Percentiles rank a stretch among this genome's conserved stretches.
Evolutionary conservation across 2,797 vertebrate genomes (phyloP).

Genomic region (Pteropus rufus): DNA sequence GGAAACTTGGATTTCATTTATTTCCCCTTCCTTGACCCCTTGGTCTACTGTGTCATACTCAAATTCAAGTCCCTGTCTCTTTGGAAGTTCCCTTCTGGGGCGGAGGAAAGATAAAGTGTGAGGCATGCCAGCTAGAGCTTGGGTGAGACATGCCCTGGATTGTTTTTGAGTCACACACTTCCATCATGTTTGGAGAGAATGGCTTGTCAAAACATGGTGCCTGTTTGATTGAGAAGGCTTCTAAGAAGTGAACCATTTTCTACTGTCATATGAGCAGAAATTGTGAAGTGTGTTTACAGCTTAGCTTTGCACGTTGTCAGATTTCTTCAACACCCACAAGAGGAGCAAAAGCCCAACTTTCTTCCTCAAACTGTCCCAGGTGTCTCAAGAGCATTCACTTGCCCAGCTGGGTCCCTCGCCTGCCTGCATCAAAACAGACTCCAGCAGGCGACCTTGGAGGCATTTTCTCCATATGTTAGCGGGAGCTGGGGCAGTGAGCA

Average conservation of each 20-base stretch:
- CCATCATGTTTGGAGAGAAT: background rate
- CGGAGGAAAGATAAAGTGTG: background rate
- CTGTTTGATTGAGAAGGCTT: background rate
- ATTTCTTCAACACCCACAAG: background rate
- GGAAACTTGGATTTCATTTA: background rate
- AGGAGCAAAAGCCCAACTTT: background rate
- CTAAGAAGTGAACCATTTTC: background rate
- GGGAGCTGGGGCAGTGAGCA: background rate
- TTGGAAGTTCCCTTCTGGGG: background rate
- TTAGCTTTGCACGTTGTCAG: slow-evolving; percentile 12
- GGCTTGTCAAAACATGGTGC: slow-evolving; percentile 27
- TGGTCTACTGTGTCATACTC: too few species aligned
- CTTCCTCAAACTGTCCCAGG: background rate
- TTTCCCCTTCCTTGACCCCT: background rate
- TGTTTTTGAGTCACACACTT: slow-evolving; percentile 31
- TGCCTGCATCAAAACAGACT: background rate
- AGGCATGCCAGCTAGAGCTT: background rate
- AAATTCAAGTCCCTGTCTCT: background rate
- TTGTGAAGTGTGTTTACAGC: background rate
- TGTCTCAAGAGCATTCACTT: background rate
- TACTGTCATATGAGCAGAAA: background rate
- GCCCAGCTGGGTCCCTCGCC: background rate
- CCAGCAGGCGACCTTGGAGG: background rate
- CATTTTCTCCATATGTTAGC: background rate
- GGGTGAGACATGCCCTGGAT: background rate